Evolutionary conservation across 1,140 invertebrate genomes (phyloP).

Genomic region (Planococcus citri): DNA sequence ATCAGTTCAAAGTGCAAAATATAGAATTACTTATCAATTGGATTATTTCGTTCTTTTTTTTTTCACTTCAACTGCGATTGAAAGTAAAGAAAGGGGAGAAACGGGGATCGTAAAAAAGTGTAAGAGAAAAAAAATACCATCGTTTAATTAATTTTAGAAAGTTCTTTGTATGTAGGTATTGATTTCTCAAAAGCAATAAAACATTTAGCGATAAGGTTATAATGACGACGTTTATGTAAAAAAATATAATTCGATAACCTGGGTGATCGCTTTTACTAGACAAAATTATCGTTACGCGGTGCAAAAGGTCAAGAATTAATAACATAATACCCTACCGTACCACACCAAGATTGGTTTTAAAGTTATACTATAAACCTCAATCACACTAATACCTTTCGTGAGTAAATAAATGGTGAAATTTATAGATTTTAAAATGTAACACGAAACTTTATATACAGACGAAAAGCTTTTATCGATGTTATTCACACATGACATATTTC

Average conservation of each 20-base stretch:
- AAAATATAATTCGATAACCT: not conserved
- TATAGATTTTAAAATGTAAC: not conserved
- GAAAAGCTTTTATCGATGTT: not conserved
- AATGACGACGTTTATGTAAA: not conserved
- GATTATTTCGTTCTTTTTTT: too few relatives aligned
- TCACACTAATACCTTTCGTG: not conserved
- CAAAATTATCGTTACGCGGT: not conserved
- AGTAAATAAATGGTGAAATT: not conserved
- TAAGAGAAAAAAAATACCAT: not conserved
- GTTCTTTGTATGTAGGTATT: not conserved
- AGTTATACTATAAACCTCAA: constrained; percentile 1
- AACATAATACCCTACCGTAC: not conserved
- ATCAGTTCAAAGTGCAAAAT: too few relatives aligned
- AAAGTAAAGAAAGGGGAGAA: too few relatives aligned
- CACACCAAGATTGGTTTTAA: not conserved
- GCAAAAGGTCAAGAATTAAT: constrained; percentile 7
- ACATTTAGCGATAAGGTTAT: not conserved
- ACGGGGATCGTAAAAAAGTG: too few relatives aligned
- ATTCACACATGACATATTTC: not conserved
- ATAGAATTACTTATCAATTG: too few relatives aligned
- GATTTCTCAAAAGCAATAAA: not conserved
- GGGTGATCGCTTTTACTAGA: not conserved
- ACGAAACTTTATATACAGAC: not conserved
- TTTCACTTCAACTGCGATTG: too few relatives aligned
- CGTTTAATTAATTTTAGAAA: constrained; percentile 2